Evolutionary conservation across 2,888 invertebrate species (phyloP), one percentile per base, ranked within the genome.

Genomic region (Ophion costatus): DNA sequence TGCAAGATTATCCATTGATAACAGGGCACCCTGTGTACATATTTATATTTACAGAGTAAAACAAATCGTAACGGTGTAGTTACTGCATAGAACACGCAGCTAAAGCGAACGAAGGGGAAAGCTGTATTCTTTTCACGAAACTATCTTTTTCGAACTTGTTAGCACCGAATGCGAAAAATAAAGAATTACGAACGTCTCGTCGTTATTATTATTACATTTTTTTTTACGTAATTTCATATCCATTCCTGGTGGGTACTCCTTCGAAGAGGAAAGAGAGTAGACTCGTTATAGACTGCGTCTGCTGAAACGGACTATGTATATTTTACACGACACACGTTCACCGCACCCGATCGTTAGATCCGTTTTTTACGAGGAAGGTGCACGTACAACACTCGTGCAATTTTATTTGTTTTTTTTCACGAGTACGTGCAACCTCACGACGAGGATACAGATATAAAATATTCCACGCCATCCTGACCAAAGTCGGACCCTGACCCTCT

Each of bases 111-210:
- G 88, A 89, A 87, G 88, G 90, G 88, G 90, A 90, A 90, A 90
- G 90, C 90, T 90, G 87, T 90, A 89, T 90, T 89, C 88, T 90
- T 90, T 90, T 90, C 90, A 87, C 88, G 87, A 83, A 84, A 76
- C 87, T 86, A 88, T 90, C 86, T 89, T 80, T 80, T 80, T 90
- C 85, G 83, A 86, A 82, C 86, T 81, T 86, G 79, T 83, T 86
- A 83, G 29, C 77, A 24, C 71, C 71, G 66, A 42, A 74, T 38
- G 80, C 51, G 69, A 59, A 63, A 83, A 69, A n/a, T n/a, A n/a
- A 79, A 56, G 56, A 74, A 80, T 84, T 84, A 77, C 76, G 57
- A 76, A 59, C 66, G 4, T 59, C 20, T 73, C 24, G 56, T 67
- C 77, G 64, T 84, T 80, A 42, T 71, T 69, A 70, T 70, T 24